A percentile compares a stretch with the other conserved stretches of the same genome.
Evolutionary conservation across 2,888 invertebrate genomes (phyloP).

Genomic region (Acrobasis consociella): DNA sequence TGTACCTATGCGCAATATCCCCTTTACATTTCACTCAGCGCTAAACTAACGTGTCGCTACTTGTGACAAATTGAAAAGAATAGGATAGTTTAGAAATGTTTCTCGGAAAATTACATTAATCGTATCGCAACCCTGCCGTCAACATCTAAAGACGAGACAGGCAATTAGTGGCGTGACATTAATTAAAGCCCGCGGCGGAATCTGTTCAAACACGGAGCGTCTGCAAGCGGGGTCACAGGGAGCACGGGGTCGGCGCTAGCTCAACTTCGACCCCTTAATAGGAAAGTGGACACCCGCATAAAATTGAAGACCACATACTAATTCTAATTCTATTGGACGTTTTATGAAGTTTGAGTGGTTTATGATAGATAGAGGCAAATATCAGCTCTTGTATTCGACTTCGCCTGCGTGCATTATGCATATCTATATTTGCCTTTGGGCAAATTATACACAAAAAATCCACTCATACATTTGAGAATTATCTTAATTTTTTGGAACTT

Average conservation of each 20-base stretch:
- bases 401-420: too few species aligned
- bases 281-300: conserved; percentile 76
- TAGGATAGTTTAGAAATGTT: too few species aligned
- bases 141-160: conserved; percentile 32
- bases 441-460: too few species aligned
- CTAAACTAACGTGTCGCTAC: too few species aligned
- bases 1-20: too few species aligned
- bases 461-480: too few species aligned
- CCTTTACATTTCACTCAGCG: too few species aligned
- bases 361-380: conserved; percentile 44
- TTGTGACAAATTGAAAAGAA: too few species aligned
- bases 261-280: conserved; percentile 60
- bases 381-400: too few species aligned
- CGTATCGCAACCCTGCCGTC: neutral
- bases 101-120: too few species aligned
- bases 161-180: conserved; percentile 53
- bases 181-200: conserved; percentile 59
- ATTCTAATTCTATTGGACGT: conserved; percentile 51
- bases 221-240: conserved; percentile 43
- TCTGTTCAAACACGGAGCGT: conserved; percentile 44
- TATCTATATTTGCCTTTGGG: too few species aligned
- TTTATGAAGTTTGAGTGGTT: conserved; percentile 59
- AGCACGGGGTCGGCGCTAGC: conserved; percentile 40
- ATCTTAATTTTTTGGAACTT: too few species aligned
- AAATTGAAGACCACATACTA: conserved; percentile 48